Evolutionary conservation across 2,888 invertebrate genomes (phyloP), one percentile per base, ranked within the genome.

Genomic region (Eudemis profundana): DNA sequence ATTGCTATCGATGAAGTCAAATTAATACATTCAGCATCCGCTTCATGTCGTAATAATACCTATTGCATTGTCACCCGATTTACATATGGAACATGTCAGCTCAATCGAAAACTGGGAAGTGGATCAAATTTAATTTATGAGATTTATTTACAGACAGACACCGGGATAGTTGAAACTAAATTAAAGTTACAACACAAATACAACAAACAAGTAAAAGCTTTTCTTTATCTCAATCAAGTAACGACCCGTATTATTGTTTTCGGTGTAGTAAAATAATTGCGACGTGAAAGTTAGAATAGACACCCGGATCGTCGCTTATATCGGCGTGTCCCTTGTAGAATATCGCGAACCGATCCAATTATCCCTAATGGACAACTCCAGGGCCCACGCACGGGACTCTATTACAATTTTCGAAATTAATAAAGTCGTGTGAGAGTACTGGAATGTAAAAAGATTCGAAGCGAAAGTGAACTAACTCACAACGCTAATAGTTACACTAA

Each of bases 331-430:
- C 67, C 70, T 66, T 61, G 61, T 66, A 71, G 69, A 69, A 76
- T 75, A 78, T 76, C 72, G 76, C 72, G 69, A 70, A 62, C 69
- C 81, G 76, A 86, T 87, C 86, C 89, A 89, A 90, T 90, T 89
- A 89, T 81, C 77, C 77, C 73, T 89, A 89, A 88, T 89, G 89
- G 87, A 85, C 78, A 67, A 61, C 71, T 66, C 70, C 67, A 59
- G 62, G 59, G 69, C 62, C 54, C 50, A 46, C 38, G 27, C 38
- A 63, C 42, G 54, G 40, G 61, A 54, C 53, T 38, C 40, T 60
- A 44, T 59, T 47, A 53, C 53, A 44, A 65, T 65, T 60, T 65
- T 53, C 51, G 7, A 65, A 53, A 65, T 60, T 65, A 60, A 53
- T 60, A 60, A 19, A 7, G 49, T 60, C 36, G 60, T n/a, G 50